Evolutionary conservation across 2,797 vertebrate genomes (phyloP).

Genomic region (Enoplosus armatus): DNA sequence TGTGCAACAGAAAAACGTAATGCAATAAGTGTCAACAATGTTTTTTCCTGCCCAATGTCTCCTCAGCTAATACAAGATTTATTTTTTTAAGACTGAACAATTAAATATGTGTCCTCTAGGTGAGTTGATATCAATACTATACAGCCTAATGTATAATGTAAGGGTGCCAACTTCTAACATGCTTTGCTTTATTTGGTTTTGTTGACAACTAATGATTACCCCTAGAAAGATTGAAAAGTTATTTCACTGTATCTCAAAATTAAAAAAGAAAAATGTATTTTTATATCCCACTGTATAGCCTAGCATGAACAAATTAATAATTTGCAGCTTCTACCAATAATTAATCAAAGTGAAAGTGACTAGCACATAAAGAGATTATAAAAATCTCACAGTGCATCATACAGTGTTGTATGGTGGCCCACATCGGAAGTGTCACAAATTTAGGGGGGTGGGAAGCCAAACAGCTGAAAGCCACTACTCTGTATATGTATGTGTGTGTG

Average conservation of each 20-base stretch:
- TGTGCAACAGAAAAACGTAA: constrained; percentile 14
- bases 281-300: neutral
- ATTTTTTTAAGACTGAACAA: neutral
- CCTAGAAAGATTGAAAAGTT: neutral
- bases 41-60: neutral
- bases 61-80: neutral
- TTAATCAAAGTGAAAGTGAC: constrained; percentile 26
- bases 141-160: neutral
- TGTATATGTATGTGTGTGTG: constrained; percentile 32
- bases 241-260: constrained; percentile 22
- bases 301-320: constrained; percentile 37
- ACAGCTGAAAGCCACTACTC: constrained; percentile 55
- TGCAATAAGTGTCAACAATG: neutral
- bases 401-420: constrained; percentile 31
- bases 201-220: neutral
- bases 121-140: neutral
- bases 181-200: neutral
- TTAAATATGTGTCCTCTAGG: neutral
- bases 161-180: neutral
- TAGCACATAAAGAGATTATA: constrained; percentile 32
- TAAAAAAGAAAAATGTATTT: constrained; percentile 1
- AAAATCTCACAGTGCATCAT: constrained; percentile 40
- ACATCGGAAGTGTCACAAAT: constrained; percentile 49
- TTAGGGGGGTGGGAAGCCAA: constrained; percentile 27
- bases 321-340: constrained; percentile 37